phyloP scores from a whole-genome alignment of 2,797 vertebrate genomes.

The Sebastes diploproa region DNA sequence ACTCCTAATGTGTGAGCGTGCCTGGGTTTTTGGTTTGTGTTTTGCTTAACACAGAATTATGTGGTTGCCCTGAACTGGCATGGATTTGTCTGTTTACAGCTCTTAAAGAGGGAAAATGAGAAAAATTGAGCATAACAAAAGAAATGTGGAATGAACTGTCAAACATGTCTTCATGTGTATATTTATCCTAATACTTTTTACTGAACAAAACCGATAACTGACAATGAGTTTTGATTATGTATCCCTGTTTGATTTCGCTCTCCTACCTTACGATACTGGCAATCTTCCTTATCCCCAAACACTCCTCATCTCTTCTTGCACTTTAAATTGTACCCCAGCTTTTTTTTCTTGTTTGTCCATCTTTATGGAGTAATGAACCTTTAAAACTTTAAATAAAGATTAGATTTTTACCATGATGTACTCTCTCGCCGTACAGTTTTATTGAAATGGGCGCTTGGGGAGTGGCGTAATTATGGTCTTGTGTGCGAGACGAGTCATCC shows the following conservation, averaged over 20 bases:
- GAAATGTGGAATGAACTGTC: conserved; percentile 61
- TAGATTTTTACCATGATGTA: conserved; percentile 77
- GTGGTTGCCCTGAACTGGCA: conserved; percentile 55
- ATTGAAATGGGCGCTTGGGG: conserved; percentile 53
- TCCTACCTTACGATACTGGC: conserved; percentile 37
- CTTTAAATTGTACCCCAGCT: conserved; percentile 72
- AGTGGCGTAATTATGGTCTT: neutral
- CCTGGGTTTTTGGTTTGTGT: conserved; percentile 41
- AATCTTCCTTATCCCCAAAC: conserved; percentile 35
- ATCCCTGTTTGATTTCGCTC: conserved; percentile 48
- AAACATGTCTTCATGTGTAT: conserved; percentile 61
- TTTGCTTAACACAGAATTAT: conserved; percentile 55
- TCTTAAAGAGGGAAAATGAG: conserved; percentile 37
- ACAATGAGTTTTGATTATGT: conserved; percentile 59
- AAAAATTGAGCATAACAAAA: conserved; percentile 41
- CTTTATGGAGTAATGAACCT: conserved; percentile 68
- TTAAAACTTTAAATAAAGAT: conserved; percentile 83
- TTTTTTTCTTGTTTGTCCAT: conserved; percentile 54
- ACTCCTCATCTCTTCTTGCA: conserved; percentile 70
- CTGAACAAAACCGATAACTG: conserved; percentile 44
- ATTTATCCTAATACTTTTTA: conserved; percentile 71
- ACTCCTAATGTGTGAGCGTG: conserved; percentile 50
- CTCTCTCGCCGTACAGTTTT: conserved; percentile 69
- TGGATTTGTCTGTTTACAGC: conserved; percentile 64
- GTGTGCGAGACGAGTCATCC: neutral